Evolutionary conservation across 1,140 invertebrate species (phyloP), one percentile per base, ranked within the genome.

Genomic region (Gonioctena quinquepunctata): DNA sequence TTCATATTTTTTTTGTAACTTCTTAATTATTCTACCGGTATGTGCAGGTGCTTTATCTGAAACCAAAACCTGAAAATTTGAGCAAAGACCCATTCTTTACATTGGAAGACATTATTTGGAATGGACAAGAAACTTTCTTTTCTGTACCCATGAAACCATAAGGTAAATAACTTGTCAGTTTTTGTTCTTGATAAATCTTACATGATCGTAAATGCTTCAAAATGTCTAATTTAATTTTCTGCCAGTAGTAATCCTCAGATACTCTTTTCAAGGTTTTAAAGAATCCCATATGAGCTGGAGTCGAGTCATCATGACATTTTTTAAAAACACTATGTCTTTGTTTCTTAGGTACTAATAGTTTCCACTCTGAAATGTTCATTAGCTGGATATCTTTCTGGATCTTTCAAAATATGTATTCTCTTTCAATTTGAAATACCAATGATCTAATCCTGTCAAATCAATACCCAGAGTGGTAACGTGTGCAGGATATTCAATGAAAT

Each of bases 31-130:
- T n/a, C n/a, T n/a, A n/a, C n/a, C n/a, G n/a, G n/a, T n/a, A n/a
- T n/a, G n/a, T n/a, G n/a, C n/a, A n/a, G n/a, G n/a, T n/a, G n/a
- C n/a, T n/a, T n/a, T n/a, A n/a, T n/a, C n/a, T n/a, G n/a, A n/a
- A n/a, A n/a, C n/a, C n/a, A n/a, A n/a, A n/a, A n/a, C n/a, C n/a
- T n/a, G n/a, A n/a, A 2, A 85, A 54, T 7, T 84, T 69, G 71
- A 80, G 83, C n/a, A 63, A 72, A 68, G 80, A 76, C 2, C 75
- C 74, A 21, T 25, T 52, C 3, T 48, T 28, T 8, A 71, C 80
- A 7, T 50, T 21, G 0, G 77, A 74, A 18, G 81, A 69, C 7
- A 79, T 71, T 1, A 69, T 23, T 70, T 82, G 62, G 49, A 49
- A 74, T 27, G 74, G 74, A 62, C 28, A 66, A 27, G 13, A 11